Conservation (phyloP, 2,888 invertebrate species). For the Eristalinus aeneus region DNA sequence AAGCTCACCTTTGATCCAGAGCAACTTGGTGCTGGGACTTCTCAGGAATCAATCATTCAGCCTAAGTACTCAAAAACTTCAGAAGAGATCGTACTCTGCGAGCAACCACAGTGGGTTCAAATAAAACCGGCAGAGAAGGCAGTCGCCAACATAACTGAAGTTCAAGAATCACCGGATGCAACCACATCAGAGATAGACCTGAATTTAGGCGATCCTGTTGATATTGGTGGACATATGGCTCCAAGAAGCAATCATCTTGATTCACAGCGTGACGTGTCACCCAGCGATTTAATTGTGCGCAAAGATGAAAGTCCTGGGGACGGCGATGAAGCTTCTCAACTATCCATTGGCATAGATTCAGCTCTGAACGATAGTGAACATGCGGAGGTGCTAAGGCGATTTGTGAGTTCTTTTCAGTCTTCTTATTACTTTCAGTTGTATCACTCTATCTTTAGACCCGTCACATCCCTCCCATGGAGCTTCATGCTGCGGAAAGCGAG, state of each 20-base stretch:
- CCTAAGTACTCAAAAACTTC: background rate
- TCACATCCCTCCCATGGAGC: conserved; percentile 3
- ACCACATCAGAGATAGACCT: background rate
- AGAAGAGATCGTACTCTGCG: conserved; percentile 7
- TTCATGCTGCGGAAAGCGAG: background rate
- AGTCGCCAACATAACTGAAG: background rate
- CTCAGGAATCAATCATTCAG: background rate
- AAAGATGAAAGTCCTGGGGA: background rate
- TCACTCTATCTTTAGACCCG: background rate
- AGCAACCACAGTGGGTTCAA: conserved; percentile 58
- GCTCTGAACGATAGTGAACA: conserved; percentile 25
- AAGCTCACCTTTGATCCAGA: background rate
- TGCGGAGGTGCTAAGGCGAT: conserved; percentile 32
- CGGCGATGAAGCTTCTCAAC: background rate
- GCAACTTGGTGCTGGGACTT: background rate
- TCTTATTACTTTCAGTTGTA: background rate
- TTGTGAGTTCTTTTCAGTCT: conserved; percentile 25
- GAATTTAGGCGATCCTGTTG: background rate
- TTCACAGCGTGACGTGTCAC: background rate
- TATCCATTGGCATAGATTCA: conserved; percentile 27
- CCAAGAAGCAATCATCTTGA: background rate
- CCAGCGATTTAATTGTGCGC: conserved; percentile 22
- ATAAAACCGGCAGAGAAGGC: conserved; percentile 40
- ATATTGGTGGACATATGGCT: background rate
- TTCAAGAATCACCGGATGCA: background rate